A percentile compares a stretch with the other conserved stretches of the same genome.
Conservation (phyloP, 2,888 invertebrate species). For the Hydrotaea diabolus region DNA sequence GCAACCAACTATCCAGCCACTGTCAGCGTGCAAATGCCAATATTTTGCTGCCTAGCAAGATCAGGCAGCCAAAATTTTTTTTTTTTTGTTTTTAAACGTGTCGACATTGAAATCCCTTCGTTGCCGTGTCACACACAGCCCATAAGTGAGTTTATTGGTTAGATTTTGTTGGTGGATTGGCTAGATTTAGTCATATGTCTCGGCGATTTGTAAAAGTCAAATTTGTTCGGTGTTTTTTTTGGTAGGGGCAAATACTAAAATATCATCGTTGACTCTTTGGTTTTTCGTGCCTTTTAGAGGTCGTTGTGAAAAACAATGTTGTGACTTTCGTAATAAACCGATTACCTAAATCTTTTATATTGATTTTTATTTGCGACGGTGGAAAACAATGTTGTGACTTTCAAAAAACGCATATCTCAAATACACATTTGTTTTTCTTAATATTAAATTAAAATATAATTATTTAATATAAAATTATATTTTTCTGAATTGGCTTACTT, state of each 20-base stretch:
- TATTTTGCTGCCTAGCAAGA: background rate
- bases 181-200: slow-evolving; percentile 6
- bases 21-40: background rate
- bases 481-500: too few relatives aligned
- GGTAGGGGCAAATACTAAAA: background rate
- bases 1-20: background rate
- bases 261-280: background rate
- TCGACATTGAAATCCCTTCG: background rate
- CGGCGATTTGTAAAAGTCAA: slow-evolving; percentile 37
- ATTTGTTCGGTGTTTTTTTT: background rate
- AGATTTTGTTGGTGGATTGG: background rate
- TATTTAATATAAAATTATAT: too few relatives aligned
- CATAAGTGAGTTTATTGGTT: background rate
- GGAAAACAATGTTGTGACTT: slow-evolving; percentile 27
- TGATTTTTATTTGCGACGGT: background rate
- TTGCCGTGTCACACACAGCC: too few relatives aligned
- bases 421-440: background rate
- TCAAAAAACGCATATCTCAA: background rate
- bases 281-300: background rate
- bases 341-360: background rate
- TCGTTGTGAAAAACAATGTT: slow-evolving; percentile 16
- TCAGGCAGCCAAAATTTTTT: slow-evolving; percentile 1
- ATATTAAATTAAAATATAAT: too few relatives aligned
- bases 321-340: background rate
- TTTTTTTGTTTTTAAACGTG: background rate